phyloP scores from a whole-genome alignment of 2,888 invertebrate genomes.

The Amitus sp. region DNA sequence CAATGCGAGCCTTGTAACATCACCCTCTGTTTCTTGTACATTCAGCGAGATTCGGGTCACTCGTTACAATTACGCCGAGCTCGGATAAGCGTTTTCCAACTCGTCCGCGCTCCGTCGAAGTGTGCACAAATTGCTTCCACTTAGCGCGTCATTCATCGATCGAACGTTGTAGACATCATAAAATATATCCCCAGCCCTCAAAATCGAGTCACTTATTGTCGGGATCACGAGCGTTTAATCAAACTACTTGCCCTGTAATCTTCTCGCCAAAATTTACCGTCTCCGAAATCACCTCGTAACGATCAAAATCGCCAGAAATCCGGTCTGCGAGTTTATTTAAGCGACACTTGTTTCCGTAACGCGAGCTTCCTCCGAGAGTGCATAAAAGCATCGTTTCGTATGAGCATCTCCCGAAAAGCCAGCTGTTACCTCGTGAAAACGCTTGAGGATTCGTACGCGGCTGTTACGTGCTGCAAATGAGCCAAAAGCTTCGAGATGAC shows the following conservation, averaged over 20 bases:
- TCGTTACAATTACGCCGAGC: constrained; percentile 11
- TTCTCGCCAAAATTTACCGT: not conserved
- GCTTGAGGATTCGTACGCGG: not conserved
- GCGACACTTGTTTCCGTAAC: not conserved
- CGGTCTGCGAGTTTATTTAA: not conserved
- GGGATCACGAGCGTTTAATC: not conserved
- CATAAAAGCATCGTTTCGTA: not conserved
- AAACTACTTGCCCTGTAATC: not conserved
- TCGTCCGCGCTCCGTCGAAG: constrained; percentile 9
- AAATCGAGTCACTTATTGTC: not conserved
- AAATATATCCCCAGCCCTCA: not conserved
- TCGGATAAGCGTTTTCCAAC: constrained; percentile 11
- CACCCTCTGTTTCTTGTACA: not conserved
- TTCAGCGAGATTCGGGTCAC: constrained; percentile 10
- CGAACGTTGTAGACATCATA: constrained; percentile 4
- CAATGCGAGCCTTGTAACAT: constrained; percentile 5
- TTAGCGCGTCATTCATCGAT: constrained; percentile 5
- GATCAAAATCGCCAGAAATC: not conserved
- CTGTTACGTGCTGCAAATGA: constrained; percentile 2
- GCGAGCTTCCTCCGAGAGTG: not conserved
- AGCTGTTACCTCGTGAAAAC: not conserved
- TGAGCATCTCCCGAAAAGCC: not conserved
- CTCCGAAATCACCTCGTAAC: not conserved
- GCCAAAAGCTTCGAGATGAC: not conserved
- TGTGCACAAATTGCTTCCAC: constrained; percentile 8